A percentile compares a stretch with the other conserved stretches of the same genome.
Evolutionary conservation across 30 jellyfish, hydroid and myxozoan species (phyloP).

Genomic region (Aurelia sp.): DNA sequence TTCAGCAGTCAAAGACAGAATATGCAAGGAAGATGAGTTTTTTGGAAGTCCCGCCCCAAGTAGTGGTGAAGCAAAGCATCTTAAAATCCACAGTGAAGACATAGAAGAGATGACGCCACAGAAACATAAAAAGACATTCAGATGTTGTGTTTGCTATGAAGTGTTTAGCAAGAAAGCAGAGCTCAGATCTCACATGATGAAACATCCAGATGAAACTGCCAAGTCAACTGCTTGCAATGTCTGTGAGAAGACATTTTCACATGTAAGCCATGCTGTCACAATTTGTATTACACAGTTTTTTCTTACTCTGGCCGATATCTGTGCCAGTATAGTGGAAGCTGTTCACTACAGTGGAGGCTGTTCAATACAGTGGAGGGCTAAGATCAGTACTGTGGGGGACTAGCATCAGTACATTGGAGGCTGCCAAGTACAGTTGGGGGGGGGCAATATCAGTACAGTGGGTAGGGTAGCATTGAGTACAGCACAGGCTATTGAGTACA

Average conservation of each 20-base stretch:
- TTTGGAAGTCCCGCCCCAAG: not conserved
- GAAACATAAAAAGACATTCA: slow-evolving; percentile 5
- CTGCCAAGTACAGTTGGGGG: too few relatives aligned
- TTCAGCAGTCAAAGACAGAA: too few relatives aligned
- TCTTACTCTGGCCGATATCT: not conserved
- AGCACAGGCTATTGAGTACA: too few relatives aligned
- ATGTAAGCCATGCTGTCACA: not conserved
- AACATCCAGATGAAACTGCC: slow-evolving; percentile 16
- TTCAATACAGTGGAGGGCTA: too few relatives aligned
- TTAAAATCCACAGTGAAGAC: not conserved
- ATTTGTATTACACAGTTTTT: not conserved
- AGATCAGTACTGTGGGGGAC: too few relatives aligned
- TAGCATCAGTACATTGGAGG: too few relatives aligned
- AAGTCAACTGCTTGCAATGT: slow-evolving; percentile 21
- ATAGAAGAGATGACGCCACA: not conserved
- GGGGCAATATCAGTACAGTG: too few relatives aligned
- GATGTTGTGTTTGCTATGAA: slow-evolving; percentile 21
- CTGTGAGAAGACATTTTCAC: slow-evolving; percentile 44
- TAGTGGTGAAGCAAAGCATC: not conserved
- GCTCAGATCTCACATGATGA: slow-evolving; percentile 13
- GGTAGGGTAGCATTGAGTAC: too few relatives aligned
- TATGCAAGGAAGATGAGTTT: too few relatives aligned
- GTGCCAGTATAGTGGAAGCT: not conserved
- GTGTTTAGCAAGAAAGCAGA: slow-evolving; percentile 37
- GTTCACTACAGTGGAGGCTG: too few relatives aligned